Percentiles rank a stretch among this genome's conserved stretches.
phyloP scores from a whole-genome alignment of 2,113 vertebrate species.

The Probosciger aterrimus region DNA sequence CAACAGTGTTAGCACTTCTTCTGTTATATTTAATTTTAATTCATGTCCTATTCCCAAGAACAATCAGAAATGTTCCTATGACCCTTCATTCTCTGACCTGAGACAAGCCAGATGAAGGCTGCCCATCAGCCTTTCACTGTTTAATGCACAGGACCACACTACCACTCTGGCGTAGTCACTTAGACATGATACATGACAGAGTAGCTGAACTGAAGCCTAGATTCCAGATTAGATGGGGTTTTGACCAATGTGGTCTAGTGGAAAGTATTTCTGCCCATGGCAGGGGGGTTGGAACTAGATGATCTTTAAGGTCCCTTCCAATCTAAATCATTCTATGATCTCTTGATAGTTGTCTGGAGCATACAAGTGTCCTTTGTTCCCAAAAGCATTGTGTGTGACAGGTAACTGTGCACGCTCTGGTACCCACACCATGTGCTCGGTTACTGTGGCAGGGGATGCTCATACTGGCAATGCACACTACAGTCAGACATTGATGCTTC shows the following conservation, averaged over 20 bases:
- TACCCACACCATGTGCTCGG: fast-evolving
- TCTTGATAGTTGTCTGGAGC: fast-evolving
- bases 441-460: background rate
- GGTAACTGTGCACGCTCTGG: background rate
- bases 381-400: background rate
- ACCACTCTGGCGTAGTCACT: background rate
- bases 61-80: fast-evolving
- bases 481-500: background rate
- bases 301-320: background rate
- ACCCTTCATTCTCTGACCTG: background rate
- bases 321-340: background rate
- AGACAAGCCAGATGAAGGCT: background rate
- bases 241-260: background rate
- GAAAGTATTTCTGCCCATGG: background rate
- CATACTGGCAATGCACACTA: background rate
- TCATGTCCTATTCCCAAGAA: background rate
- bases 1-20: background rate
- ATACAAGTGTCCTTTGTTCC: background rate
- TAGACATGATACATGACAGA: fast-evolving
- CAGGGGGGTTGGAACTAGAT: background rate
- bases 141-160: background rate
- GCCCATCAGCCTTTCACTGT: background rate
- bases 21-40: background rate
- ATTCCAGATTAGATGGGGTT: background rate
- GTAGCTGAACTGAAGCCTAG: background rate